Percentiles rank a stretch among this genome's conserved stretches.
These are phyloP conservation scores for Bombus polaris DNA, from an alignment of 1,140 invertebrate species.

Conservation along the genomic window DNA sequence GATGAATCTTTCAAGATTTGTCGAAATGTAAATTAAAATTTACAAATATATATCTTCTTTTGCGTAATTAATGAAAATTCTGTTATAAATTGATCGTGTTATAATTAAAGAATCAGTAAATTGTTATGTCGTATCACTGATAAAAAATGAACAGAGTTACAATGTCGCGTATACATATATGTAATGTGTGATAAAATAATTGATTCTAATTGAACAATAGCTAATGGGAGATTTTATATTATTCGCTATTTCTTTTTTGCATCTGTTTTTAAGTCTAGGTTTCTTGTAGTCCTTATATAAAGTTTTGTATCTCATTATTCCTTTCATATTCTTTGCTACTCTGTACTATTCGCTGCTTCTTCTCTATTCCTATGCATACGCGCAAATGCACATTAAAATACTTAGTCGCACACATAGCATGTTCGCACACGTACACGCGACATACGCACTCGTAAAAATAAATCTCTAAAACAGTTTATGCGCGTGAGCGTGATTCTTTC, in stretches of 20 bases:
- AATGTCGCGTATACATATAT: constrained; percentile 40
- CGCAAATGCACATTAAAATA: constrained; percentile 39
- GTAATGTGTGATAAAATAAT: constrained; percentile 38
- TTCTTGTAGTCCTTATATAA: neutral
- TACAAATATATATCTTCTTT: neutral
- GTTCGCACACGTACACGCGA: constrained; percentile 65
- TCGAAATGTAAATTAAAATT: neutral
- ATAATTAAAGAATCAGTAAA: neutral
- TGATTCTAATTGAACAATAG: constrained; percentile 50
- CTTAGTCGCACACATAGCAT: constrained; percentile 58
- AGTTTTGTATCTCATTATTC: constrained; percentile 10
- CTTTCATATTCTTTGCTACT: neutral
- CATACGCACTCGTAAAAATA: constrained; percentile 75
- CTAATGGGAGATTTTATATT: constrained; percentile 23
- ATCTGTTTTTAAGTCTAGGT: constrained; percentile 3
- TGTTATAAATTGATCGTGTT: constrained; percentile 4
- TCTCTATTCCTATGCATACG: constrained; percentile 29
- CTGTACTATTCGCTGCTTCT: neutral
- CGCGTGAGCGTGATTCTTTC: constrained; percentile 47
- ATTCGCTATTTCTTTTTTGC: constrained; percentile 4
- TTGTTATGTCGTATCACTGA: neutral
- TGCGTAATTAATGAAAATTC: neutral
- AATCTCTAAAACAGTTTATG: constrained; percentile 74
- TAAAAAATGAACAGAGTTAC: constrained; percentile 39
- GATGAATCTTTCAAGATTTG: constrained; percentile 11